Evolutionary conservation across 2,113 vertebrate genomes (phyloP).

Genomic region (Menidia beryllina): DNA sequence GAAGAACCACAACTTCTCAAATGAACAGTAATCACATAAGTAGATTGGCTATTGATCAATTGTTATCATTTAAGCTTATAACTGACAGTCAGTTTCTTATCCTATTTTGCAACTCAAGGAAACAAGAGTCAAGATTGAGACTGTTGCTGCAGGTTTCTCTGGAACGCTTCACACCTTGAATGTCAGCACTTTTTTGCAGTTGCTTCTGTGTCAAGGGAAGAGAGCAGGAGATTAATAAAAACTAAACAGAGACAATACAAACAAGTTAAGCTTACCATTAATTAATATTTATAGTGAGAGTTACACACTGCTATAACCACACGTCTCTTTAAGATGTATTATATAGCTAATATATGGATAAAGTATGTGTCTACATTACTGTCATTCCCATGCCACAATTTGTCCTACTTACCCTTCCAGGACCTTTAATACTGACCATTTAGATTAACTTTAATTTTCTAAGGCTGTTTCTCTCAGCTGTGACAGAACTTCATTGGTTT

Average conservation of each 20-base stretch:
- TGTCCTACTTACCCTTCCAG: too few relatives aligned
- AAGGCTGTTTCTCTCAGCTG: too few relatives aligned
- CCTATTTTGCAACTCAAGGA: conserved; percentile 12
- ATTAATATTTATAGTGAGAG: too few relatives aligned
- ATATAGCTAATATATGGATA: too few relatives aligned
- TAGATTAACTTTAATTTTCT: too few relatives aligned
- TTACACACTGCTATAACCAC: too few relatives aligned
- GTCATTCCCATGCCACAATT: too few relatives aligned
- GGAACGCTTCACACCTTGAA: conserved; percentile 41
- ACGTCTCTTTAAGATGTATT: too few relatives aligned
- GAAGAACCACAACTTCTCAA: background rate
- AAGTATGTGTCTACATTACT: too few relatives aligned
- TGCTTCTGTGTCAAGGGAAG: conserved; percentile 55
- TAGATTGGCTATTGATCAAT: background rate
- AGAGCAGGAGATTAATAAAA: conserved; percentile 46
- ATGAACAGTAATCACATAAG: background rate
- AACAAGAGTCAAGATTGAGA: conserved; percentile 10
- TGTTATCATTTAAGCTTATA: background rate
- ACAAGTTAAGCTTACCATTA: too few relatives aligned
- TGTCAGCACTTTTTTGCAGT: conserved; percentile 59
- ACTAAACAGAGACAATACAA: conserved; percentile 26
- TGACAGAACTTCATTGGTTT: too few relatives aligned
- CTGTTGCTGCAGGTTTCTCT: conserved; percentile 19
- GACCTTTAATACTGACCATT: too few relatives aligned
- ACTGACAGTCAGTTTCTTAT: conserved; percentile 4